A percentile compares a stretch with the other conserved stretches of the same genome.
phyloP scores from a whole-genome alignment of 2,113 vertebrate genomes.

The Ceyx melanurus region DNA sequence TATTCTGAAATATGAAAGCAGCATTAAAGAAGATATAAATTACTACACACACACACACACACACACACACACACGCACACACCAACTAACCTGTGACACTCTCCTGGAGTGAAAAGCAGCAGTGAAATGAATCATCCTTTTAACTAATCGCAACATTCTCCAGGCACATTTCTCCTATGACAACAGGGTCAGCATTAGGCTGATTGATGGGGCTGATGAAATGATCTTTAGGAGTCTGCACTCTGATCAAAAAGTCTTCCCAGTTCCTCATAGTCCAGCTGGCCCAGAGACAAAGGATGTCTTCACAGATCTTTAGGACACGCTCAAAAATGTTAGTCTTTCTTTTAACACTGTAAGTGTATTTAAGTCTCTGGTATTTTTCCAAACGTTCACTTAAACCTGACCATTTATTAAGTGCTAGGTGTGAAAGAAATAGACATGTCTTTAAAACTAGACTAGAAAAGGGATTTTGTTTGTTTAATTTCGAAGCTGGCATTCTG shows the following conservation, averaged over 20 bases:
- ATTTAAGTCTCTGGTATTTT: background rate
- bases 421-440: conserved; percentile 24
- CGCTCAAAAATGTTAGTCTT: background rate
- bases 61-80: background rate
- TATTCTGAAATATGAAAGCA: background rate
- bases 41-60: too few species aligned
- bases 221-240: background rate
- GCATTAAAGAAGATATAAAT: background rate
- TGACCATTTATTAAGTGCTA: background rate
- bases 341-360: background rate
- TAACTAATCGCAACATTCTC: background rate
- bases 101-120: background rate
- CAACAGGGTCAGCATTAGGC: background rate
- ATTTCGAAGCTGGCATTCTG: conserved; percentile 26
- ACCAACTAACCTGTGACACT: background rate
- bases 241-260: background rate
- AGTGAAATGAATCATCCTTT: background rate
- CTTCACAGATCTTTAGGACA: background rate
- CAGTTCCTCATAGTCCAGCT: background rate
- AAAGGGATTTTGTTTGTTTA: conserved; percentile 25
- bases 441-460: background rate
- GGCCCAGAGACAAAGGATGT: background rate
- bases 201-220: background rate
- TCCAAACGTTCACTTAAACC: background rate
- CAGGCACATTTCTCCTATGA: background rate